Evolutionary conservation across 2,888 invertebrate genomes (phyloP).

Genomic region (Lumbricus terrestris): DNA sequence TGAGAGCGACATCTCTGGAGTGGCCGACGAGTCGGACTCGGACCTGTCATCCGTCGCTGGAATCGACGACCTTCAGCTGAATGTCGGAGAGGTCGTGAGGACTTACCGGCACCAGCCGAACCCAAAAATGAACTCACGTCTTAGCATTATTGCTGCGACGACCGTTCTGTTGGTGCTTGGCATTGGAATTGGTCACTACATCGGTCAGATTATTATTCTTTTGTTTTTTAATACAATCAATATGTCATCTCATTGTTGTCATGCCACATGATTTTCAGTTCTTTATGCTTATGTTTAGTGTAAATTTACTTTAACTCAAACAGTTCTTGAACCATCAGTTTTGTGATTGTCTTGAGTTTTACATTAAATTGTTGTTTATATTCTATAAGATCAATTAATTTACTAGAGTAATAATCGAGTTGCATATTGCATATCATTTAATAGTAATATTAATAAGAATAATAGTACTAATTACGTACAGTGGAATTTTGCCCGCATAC

Average conservation of each 20-base stretch:
- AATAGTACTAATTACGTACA: too few relatives aligned
- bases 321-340: neutral
- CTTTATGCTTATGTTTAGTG: neutral
- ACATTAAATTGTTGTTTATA: too few relatives aligned
- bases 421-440: too few relatives aligned
- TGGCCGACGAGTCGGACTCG: conserved; percentile 35
- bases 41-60: conserved; percentile 29
- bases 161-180: conserved; percentile 34
- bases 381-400: too few relatives aligned
- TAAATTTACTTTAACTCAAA: neutral
- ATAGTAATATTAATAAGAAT: too few relatives aligned
- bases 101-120: conserved; percentile 38
- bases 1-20: conserved; percentile 41
- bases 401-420: too few relatives aligned
- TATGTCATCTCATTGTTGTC: neutral
- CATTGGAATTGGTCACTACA: conserved; percentile 36
- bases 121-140: conserved; percentile 29
- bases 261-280: neutral
- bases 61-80: conserved; percentile 33
- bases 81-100: conserved; percentile 31
- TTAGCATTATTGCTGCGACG: conserved; percentile 30
- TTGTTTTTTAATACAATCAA: neutral
- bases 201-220: conserved; percentile 27
- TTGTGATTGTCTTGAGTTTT: neutral
- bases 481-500: too few relatives aligned